phyloP scores from a whole-genome alignment of 2,113 vertebrate genomes.

The Cyanocitta stelleri region DNA sequence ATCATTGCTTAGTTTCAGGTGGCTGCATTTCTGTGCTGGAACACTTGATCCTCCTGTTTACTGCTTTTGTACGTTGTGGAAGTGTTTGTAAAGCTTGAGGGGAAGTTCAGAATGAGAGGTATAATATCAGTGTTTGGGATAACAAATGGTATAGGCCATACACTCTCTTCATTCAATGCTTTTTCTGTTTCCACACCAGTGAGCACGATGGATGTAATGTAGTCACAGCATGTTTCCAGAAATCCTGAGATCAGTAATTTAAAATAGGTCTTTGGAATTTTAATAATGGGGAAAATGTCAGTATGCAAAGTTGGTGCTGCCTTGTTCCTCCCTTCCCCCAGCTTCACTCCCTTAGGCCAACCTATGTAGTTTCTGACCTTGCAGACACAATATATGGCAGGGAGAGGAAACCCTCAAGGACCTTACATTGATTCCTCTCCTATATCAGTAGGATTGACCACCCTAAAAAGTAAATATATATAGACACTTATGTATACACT shows the following conservation, averaged over 20 bases:
- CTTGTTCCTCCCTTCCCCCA: slow-evolving; percentile 1
- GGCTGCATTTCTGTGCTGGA: slow-evolving; percentile 24
- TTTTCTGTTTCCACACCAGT: slow-evolving; percentile 56
- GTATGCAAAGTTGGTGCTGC: slow-evolving; percentile 28
- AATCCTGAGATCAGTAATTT: slow-evolving; percentile 55
- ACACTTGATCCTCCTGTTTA: slow-evolving; percentile 51
- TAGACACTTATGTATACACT: not conserved
- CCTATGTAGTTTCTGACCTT: not conserved
- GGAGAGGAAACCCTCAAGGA: not conserved
- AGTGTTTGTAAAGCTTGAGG: slow-evolving; percentile 36
- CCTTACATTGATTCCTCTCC: not conserved
- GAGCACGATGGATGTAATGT: slow-evolving; percentile 50
- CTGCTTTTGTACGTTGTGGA: not conserved
- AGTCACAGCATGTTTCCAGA: slow-evolving; percentile 62
- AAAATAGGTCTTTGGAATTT: slow-evolving; percentile 61
- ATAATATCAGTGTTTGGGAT: slow-evolving; percentile 17
- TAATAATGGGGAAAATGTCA: slow-evolving; percentile 52
- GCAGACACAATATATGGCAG: not conserved
- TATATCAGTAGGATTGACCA: not conserved
- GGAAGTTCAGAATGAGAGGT: slow-evolving; percentile 19
- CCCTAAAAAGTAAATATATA: not conserved
- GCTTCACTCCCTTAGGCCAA: not conserved
- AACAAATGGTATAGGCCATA: slow-evolving; percentile 34
- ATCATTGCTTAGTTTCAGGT: slow-evolving; percentile 61
- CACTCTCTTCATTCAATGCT: slow-evolving; percentile 24